A percentile compares a stretch with the other conserved stretches of the same genome.
Evolutionary conservation across 2,113 vertebrate genomes (phyloP).

Genomic region (Nycticryphes semicollaris): DNA sequence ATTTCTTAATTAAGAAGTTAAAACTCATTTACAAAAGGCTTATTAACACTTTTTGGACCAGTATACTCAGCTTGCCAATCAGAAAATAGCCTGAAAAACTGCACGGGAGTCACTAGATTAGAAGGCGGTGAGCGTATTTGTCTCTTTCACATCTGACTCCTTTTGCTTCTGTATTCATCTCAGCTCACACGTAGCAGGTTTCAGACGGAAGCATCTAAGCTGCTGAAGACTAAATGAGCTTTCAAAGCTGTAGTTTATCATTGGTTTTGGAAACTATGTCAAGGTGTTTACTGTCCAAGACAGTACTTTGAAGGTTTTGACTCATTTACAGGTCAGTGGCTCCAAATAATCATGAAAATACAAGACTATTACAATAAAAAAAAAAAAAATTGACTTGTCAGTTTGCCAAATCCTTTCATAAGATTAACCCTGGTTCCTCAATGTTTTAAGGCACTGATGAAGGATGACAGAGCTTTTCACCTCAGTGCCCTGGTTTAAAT

Average conservation of each 20-base stretch:
- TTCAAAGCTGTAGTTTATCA: neutral
- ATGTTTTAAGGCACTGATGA: neutral
- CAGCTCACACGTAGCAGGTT: neutral
- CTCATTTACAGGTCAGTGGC: neutral
- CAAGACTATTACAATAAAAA: neutral
- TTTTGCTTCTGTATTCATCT: neutral
- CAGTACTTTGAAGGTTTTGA: neutral
- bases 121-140: neutral
- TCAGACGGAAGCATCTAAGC: neutral
- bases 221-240: neutral
- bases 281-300: neutral
- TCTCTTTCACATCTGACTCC: neutral
- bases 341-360: neutral
- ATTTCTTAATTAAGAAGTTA: slow-evolving; percentile 61
- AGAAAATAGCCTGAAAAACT: neutral
- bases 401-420: neutral
- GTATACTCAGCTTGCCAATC: neutral
- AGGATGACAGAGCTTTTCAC: neutral
- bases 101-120: neutral
- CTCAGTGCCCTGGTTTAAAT: neutral
- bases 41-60: neutral
- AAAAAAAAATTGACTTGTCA: neutral
- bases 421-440: neutral
- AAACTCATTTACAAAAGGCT: slow-evolving; percentile 26
- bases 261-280: neutral